Conservation (phyloP, 2,888 invertebrate species). For the Neoitamus cyanurus region DNA sequence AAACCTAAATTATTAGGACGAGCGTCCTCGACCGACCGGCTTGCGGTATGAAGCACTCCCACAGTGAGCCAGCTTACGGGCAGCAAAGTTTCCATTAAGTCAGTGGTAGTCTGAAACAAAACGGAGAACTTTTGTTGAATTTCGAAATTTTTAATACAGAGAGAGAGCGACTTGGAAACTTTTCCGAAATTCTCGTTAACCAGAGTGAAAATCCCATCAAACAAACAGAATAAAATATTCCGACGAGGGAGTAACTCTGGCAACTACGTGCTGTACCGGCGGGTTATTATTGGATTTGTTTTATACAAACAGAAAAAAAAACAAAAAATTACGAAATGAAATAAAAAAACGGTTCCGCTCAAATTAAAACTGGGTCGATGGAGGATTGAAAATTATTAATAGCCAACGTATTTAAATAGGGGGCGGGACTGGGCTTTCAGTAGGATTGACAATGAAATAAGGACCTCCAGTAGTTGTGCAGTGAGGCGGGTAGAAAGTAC, state of each 20-base stretch:
- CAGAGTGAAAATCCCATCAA: not conserved
- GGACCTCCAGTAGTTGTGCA: not conserved
- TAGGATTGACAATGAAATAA: not conserved
- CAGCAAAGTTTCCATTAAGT: not conserved
- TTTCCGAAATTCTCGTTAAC: not conserved
- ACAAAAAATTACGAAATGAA: not conserved
- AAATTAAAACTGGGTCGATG: not conserved
- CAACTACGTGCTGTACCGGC: not conserved
- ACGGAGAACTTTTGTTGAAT: not conserved
- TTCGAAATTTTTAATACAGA: not conserved
- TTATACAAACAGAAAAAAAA: not conserved
- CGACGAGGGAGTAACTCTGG: not conserved
- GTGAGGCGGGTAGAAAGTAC: not conserved
- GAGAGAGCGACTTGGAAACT: not conserved
- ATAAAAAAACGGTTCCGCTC: not conserved
- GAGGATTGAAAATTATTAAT: not conserved
- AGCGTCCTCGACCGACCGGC: not conserved
- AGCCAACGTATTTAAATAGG: not conserved
- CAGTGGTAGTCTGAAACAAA: not conserved
- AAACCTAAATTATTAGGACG: not conserved
- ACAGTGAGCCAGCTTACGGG: not conserved
- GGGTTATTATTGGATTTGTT: constrained; percentile 1
- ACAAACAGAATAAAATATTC: constrained; percentile 1
- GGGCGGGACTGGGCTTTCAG: not conserved
- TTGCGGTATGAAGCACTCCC: not conserved